Evolutionary conservation across 2,888 invertebrate species (phyloP), one percentile per base, ranked within the genome.

Genomic region (Andrena bucephala): DNA sequence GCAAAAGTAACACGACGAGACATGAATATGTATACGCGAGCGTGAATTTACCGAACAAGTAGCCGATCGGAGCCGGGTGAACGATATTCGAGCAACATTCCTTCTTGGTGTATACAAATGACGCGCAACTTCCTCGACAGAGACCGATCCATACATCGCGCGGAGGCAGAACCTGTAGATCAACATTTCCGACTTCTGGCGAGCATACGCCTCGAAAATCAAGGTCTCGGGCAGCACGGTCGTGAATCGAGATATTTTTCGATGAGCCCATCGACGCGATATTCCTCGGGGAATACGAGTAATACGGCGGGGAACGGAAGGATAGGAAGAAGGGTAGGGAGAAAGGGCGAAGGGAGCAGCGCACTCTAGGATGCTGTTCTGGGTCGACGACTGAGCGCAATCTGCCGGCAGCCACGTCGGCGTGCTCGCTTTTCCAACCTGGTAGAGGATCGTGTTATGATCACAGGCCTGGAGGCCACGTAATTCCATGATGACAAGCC

Each of bases 401-500:
- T 83, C 63, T 79, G 54, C 60, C 16, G 42, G 42, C 42, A 31
- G 52, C 74, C 4, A 5, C 59, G n/a, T 62, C 59, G 63, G 8
- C 54, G 2, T 73, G 71, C 48, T 85, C 85, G 66, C 62, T 85
- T 79, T 80, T 85, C 77, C 65, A 54, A 54, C 24, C 76, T 10
- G 50, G 52, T 42, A 33, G 76, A 77, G 57, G 75, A 79, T 70
- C 77, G 70, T 63, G 79, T 85, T 54, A 84, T 86, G 78, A 86
- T 84, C 70, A 82, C 54, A 81, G 72, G 57, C 54, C 60, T 65
- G 74, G 42, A 27, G 50, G 70, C n/a, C 54, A 84, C 67, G 69
- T 82, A 86, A 84, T 86, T 84, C 73, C 75, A 81, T 73, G 70
- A 71, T 81, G 84, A 86, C 80, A 81, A 86, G 79, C n/a, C 73